Conservation (phyloP, 2,797 vertebrate species). For the Odontamblyopus rebecca region DNA sequence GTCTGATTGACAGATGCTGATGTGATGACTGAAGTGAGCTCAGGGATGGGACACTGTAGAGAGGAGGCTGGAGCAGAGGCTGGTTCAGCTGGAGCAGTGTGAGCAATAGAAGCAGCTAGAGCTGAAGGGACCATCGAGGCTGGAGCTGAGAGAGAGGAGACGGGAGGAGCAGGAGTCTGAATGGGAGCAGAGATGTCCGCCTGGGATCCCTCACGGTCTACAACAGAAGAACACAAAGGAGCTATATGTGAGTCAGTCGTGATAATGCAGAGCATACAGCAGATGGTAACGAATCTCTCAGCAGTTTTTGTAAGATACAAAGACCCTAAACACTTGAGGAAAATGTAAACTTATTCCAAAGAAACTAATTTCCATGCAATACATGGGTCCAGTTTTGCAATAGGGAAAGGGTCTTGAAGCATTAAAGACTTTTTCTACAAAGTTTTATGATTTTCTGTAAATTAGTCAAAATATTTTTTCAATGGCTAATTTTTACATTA, state of each 20-base stretch:
- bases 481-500: no score
- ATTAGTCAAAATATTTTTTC: no score
- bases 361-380: no score
- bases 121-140: slow-evolving; percentile 59
- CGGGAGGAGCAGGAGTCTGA: slow-evolving; percentile 52
- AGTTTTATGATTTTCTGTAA: no score
- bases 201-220: slow-evolving; percentile 74
- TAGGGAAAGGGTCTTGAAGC: no score
- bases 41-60: slow-evolving; percentile 46
- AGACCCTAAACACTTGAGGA: no score
- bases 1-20: slow-evolving; percentile 46
- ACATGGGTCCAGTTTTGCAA: no score
- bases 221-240: slow-evolving; percentile 45
- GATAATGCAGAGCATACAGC: background rate
- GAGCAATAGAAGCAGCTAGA: slow-evolving; percentile 37
- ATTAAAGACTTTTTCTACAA: no score
- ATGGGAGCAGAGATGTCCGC: slow-evolving; percentile 63
- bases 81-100: slow-evolving; percentile 51
- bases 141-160: slow-evolving; percentile 63
- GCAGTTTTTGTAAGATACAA: no score
- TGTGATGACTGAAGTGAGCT: slow-evolving; percentile 35
- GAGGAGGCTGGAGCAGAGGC: slow-evolving; percentile 52
- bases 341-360: no score
- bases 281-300: background rate
- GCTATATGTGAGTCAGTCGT: background rate